phyloP scores from a whole-genome alignment of 2,797 vertebrate species.

The Hozukius guyotensis region DNA sequence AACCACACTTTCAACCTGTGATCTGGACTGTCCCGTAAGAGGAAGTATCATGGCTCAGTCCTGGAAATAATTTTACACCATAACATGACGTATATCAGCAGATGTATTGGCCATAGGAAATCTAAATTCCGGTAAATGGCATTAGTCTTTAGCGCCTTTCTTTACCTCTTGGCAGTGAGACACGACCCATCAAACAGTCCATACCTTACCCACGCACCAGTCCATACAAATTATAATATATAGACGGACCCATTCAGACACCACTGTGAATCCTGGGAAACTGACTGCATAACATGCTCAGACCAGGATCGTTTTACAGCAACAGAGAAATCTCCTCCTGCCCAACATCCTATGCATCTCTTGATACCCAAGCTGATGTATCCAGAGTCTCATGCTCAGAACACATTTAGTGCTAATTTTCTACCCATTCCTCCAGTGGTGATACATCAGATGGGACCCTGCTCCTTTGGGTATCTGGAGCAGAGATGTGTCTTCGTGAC shows the following conservation, averaged over 20 bases:
- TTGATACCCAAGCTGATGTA: conserved; percentile 25
- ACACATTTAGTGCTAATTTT: neutral
- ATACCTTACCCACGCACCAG: neutral
- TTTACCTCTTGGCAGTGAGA: neutral
- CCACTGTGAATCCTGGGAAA: conserved; percentile 22
- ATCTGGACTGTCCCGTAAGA: neutral
- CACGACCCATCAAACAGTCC: neutral
- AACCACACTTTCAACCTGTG: conserved; percentile 15
- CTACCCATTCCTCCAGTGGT: neutral
- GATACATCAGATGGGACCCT: neutral
- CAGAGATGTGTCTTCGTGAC: neutral
- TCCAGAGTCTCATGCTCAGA: conserved; percentile 7
- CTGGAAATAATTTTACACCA: neutral
- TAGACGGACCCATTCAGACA: neutral
- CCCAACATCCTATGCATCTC: conserved; percentile 53
- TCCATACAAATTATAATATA: neutral
- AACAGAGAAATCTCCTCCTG: conserved; percentile 37
- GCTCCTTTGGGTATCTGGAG: conserved; percentile 1
- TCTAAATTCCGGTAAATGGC: neutral
- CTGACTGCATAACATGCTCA: conserved; percentile 32
- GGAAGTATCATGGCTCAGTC: neutral
- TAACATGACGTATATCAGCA: neutral
- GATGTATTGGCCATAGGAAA: neutral
- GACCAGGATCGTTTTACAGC: conserved; percentile 57
- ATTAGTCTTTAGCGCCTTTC: neutral